phyloP scores from a whole-genome alignment of 2,888 invertebrate genomes.

The Xestia c-nigrum region DNA sequence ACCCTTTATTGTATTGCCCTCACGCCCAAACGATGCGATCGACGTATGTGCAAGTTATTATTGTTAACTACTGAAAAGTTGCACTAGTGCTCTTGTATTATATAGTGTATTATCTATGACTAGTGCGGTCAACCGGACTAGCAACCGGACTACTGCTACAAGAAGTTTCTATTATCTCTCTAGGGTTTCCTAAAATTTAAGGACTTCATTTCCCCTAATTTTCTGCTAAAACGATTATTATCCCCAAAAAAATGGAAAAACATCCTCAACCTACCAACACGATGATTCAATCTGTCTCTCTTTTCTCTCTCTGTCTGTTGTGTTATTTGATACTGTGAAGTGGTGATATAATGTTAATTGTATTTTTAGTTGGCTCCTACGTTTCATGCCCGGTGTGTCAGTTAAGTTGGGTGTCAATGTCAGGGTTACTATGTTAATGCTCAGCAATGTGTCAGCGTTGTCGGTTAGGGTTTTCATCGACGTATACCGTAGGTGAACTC shows the following conservation, averaged over 20 bases:
- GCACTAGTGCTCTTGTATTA: no score
- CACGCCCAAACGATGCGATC: background rate
- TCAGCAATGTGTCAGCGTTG: conserved; percentile 14
- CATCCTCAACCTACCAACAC: background rate
- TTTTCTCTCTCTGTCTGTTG: conserved; percentile 37
- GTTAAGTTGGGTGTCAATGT: conserved; percentile 43
- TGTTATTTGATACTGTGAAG: conserved; percentile 61
- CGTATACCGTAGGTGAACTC: conserved; percentile 12
- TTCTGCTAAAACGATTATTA: background rate
- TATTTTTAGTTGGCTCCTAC: conserved; percentile 49
- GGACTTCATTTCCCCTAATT: background rate
- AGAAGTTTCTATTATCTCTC: background rate
- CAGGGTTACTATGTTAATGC: conserved; percentile 37
- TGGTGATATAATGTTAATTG: conserved; percentile 52
- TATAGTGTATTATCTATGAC: no score
- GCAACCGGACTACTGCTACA: no score
- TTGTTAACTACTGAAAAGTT: no score
- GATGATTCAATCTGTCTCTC: conserved; percentile 58
- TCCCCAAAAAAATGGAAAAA: background rate
- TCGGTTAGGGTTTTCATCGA: background rate
- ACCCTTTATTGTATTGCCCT: no score
- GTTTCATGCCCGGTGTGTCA: conserved; percentile 22
- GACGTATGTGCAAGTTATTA: background rate
- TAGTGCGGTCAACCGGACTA: no score
- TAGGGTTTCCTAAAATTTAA: background rate